Evolutionary conservation across 2,797 vertebrate genomes (phyloP).

Genomic region (Mus minutoides): DNA sequence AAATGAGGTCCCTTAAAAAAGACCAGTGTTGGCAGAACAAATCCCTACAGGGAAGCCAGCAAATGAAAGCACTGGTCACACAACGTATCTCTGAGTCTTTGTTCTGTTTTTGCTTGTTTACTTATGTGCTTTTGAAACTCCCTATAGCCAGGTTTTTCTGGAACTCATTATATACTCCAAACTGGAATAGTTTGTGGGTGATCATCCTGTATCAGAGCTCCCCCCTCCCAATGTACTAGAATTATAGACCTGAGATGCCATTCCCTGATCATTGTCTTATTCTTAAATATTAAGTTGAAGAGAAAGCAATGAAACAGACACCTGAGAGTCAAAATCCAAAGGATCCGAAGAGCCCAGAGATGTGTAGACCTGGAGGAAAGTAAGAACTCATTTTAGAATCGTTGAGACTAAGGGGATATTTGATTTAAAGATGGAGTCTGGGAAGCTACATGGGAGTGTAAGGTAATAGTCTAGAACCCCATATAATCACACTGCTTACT

Average conservation of each 20-base stretch:
- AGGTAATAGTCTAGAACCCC: neutral
- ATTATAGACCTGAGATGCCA: neutral
- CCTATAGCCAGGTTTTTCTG: neutral
- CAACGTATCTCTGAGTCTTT: neutral
- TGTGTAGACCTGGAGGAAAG: neutral
- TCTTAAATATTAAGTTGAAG: neutral
- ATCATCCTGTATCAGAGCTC: neutral
- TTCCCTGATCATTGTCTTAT: neutral
- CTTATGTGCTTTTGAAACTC: neutral
- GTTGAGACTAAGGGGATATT: neutral
- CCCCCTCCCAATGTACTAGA: too few relatives aligned
- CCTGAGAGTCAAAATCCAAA: neutral
- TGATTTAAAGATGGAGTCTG: neutral
- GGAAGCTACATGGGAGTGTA: neutral
- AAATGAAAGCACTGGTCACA: neutral
- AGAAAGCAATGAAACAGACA: slow-evolving; percentile 47
- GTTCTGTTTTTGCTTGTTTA: neutral
- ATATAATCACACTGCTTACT: neutral
- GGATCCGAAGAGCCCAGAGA: neutral
- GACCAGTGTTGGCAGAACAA: neutral
- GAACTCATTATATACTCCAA: neutral
- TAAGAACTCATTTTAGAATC: neutral
- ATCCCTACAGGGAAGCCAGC: neutral
- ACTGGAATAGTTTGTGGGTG: neutral
- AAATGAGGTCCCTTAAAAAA: neutral